Conservation (phyloP, 2,113 vertebrate species). For the Halcyon malimbica region DNA sequence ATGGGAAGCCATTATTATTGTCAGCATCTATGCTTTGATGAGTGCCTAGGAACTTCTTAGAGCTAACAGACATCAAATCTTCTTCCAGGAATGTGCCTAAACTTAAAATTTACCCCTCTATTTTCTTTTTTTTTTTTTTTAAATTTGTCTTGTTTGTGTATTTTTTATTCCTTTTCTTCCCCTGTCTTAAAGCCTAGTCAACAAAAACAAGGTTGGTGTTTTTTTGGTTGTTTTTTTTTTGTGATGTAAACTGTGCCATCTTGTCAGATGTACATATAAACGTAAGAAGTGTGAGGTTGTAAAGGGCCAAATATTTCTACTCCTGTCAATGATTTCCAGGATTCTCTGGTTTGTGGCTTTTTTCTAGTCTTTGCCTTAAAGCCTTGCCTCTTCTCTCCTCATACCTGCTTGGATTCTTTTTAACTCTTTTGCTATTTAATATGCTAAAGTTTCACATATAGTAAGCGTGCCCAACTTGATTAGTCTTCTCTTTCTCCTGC, state of each 20-base stretch:
- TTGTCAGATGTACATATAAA: not conserved
- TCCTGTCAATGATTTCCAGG: not conserved
- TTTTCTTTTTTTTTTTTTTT: not conserved
- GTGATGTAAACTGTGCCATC: accelerated
- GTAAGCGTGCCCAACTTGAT: not conserved
- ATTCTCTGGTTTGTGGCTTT: not conserved
- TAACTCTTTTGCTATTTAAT: not conserved
- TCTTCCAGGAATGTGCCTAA: not conserved
- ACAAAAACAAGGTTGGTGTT: not conserved
- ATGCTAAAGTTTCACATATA: not conserved
- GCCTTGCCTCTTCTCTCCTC: not conserved
- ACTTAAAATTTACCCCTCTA: not conserved
- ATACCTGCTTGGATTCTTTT: not conserved
- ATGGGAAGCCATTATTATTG: not conserved
- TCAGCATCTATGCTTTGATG: not conserved
- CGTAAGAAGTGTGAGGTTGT: not conserved
- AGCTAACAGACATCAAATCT: not conserved
- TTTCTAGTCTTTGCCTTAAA: not conserved
- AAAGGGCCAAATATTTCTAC: not conserved
- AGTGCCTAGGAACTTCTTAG: not conserved
- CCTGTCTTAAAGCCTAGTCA: not conserved
- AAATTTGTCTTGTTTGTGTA: too few relatives aligned
- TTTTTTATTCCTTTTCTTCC: not conserved
- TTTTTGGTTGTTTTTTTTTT: not conserved
- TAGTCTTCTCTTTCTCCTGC: not conserved